Evolutionary conservation across 92 coral and sea anemone species (phyloP).

Genomic region (Porites rus): DNA sequence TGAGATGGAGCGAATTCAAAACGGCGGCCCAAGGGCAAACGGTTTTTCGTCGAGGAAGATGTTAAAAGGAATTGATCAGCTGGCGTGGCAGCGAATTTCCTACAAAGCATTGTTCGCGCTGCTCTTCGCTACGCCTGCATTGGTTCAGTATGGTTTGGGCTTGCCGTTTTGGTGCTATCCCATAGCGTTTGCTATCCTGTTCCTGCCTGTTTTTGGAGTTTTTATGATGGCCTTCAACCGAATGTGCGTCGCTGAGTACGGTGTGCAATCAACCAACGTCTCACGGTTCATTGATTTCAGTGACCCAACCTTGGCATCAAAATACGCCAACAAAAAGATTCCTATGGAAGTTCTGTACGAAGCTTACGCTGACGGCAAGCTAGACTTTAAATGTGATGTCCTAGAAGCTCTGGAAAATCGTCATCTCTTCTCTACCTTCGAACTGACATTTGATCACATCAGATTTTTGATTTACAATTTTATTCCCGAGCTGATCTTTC

Average conservation of each 20-base stretch:
- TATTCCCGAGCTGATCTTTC: constrained; percentile 91
- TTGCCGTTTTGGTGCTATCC: constrained; percentile 98
- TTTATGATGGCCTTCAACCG: constrained; percentile 85
- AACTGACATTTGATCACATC: constrained; percentile 85
- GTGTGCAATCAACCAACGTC: constrained; percentile 59
- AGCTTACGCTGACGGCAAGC: constrained; percentile 96
- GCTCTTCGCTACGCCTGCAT: constrained; percentile 80
- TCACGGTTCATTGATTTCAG: constrained; percentile 80
- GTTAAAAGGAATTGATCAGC: constrained; percentile 77
- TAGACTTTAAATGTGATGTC: constrained; percentile 92
- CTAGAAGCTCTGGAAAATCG: constrained; percentile 95
- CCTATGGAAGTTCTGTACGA: constrained; percentile 90
- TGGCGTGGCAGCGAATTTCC: constrained; percentile 94
- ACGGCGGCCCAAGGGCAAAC: constrained; percentile 61
- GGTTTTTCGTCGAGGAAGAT: constrained; percentile 66
- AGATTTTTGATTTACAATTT: constrained; percentile 84
- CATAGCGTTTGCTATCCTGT: constrained; percentile 39
- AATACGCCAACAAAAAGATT: constrained; percentile 76
- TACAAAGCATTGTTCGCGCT: constrained; percentile 78
- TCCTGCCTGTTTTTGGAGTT: constrained; percentile 79
- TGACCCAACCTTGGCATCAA: constrained; percentile 75
- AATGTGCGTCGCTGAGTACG: constrained; percentile 75
- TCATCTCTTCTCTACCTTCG: constrained; percentile 78
- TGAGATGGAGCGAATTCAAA: constrained; percentile 48
- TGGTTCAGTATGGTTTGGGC: constrained; percentile 76